Evolutionary conservation across 2,888 invertebrate genomes (phyloP), one percentile per base, ranked within the genome.

Genomic region (Lutraria lutraria): DNA sequence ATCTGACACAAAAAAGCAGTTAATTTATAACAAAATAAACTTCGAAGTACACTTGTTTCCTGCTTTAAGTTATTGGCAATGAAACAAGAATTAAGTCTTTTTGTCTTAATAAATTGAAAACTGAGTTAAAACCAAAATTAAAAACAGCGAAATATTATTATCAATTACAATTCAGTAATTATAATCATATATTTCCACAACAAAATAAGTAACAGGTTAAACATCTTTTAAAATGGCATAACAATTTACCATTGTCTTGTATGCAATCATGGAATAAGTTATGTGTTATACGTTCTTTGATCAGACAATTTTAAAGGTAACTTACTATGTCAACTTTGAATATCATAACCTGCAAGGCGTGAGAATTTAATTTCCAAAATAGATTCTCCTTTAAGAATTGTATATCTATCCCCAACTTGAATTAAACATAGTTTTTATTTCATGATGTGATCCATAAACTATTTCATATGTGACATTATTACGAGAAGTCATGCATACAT

Each of bases 401-500:
- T 68, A 68, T n/a, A 68, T 68, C 63, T 25, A 68, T 25, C 25
- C 25, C 25, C 25, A 25, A n/a, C n/a, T 68, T 68, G 63, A 68
- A 68, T 68, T 12, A 60, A 68, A n/a, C 63, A 43, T 43, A 68
- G 25, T 68, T 68, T 25, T 68, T n/a, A n/a, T n/a, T n/a, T 68
- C 25, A 25, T 25, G 0, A 68, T 68, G n/a, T 68, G 63, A 68
- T 68, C 25, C n/a, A 68, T 10, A 25, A 25, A n/a, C n/a, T 25
- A 68, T 68, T 68, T 6, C 63, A 4, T 68, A 68, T 68, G n/a
- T 25, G 63, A 68, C 63, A 68, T 68, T 25, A 68, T 68, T 68
- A 25, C 25, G 25, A n/a, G 63, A 68, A 68, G 10, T 25, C 63
- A 68, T 25, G 63, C 63, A 25, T 68, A 68, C 25, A 25, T 68